Percentiles rank a stretch among this genome's conserved stretches.
Conservation (phyloP, 2,888 invertebrate genomes). For the Apamea anceps region DNA sequence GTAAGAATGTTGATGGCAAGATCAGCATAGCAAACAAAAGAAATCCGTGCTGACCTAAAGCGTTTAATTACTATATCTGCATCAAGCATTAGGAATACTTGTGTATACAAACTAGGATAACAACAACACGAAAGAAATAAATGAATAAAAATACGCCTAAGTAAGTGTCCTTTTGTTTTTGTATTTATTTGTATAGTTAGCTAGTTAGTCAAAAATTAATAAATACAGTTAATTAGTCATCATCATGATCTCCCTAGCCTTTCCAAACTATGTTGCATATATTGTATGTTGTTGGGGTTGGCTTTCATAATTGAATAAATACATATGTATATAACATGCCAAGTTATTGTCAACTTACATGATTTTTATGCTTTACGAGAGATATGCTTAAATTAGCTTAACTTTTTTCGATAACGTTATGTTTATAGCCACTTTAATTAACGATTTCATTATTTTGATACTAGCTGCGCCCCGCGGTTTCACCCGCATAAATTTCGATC, state of each 20-base stretch:
- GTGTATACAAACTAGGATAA: not conserved
- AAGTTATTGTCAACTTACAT: not conserved
- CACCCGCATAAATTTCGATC: too few species aligned
- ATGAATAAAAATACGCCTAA: not conserved
- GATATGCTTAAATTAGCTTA: not conserved
- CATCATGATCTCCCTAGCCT: not conserved
- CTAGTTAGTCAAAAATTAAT: too few species aligned
- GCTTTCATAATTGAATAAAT: not conserved
- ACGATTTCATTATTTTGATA: not conserved
- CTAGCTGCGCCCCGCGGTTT: too few species aligned
- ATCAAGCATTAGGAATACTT: not conserved
- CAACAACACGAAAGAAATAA: not conserved
- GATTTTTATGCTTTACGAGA: too few species aligned
- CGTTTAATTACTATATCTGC: not conserved
- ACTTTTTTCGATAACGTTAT: not conserved
- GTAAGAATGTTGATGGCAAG: not conserved
- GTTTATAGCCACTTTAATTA: not conserved
- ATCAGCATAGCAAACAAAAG: not conserved
- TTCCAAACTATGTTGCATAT: not conserved
- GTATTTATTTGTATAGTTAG: not conserved
- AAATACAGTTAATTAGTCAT: not conserved
- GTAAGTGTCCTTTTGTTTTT: not conserved
- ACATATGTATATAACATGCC: not conserved
- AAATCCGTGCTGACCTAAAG: not conserved
- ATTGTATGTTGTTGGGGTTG: too few species aligned